These are phyloP conservation scores for Simalia tracyae DNA, from an alignment of 2,797 vertebrate genomes.

Conservation along the genomic window DNA sequence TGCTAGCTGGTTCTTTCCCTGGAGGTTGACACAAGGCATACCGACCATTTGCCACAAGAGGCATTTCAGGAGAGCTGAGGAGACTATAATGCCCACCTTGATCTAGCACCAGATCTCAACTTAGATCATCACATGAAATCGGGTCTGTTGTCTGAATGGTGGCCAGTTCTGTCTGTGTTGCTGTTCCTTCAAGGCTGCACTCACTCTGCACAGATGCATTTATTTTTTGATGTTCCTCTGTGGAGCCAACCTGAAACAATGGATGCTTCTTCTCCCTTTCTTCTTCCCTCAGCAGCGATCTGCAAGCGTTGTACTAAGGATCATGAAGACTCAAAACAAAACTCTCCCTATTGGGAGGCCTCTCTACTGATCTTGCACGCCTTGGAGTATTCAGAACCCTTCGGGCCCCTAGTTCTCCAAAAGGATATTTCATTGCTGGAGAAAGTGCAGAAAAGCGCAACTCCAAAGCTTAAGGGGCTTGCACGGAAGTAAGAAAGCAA, in stretches of 20 bases:
- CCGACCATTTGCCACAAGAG: slow-evolving; percentile 35
- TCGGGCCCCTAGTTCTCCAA: too few relatives aligned
- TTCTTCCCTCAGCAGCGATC: not conserved
- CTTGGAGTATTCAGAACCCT: not conserved
- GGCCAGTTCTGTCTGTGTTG: not conserved
- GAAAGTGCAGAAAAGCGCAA: not conserved
- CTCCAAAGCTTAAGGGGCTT: not conserved
- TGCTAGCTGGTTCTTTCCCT: slow-evolving; percentile 35
- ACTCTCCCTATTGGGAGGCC: not conserved
- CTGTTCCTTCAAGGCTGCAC: not conserved
- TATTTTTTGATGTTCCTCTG: not conserved
- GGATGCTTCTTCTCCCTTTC: not conserved
- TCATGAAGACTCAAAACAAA: not conserved
- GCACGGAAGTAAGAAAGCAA: not conserved
- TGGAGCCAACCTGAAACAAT: not conserved
- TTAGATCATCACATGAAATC: not conserved
- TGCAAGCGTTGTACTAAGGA: too few relatives aligned
- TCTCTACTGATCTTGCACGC: not conserved
- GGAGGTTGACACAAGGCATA: slow-evolving; percentile 51
- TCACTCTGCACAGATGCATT: not conserved
- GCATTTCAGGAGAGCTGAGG: not conserved
- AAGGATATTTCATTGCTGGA: not conserved
- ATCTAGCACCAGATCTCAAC: not conserved
- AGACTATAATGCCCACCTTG: not conserved
- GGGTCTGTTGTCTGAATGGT: not conserved